Percentiles rank a stretch among this genome's conserved stretches.
These are phyloP conservation scores for Scaeva pyrastri DNA, from an alignment of 2,888 invertebrate species.

Conservation along the genomic window DNA sequence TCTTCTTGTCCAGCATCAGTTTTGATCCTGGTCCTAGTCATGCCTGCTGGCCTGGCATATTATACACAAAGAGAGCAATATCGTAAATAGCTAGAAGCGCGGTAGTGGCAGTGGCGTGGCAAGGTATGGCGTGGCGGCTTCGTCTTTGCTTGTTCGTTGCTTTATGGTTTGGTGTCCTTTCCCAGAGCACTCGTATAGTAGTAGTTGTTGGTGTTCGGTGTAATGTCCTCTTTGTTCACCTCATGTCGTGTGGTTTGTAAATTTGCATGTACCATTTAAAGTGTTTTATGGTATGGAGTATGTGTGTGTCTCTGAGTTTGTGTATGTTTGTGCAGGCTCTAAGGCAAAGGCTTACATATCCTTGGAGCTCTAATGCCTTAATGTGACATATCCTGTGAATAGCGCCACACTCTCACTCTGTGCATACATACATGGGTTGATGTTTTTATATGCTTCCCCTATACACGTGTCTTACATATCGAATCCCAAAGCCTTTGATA, in stretches of 20 bases:
- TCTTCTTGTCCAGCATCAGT: constrained; percentile 8
- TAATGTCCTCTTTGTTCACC: constrained; percentile 71
- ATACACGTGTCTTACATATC: constrained; percentile 36
- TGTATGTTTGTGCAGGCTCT: constrained; percentile 5
- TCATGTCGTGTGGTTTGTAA: constrained; percentile 70
- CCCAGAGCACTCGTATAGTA: too few relatives aligned
- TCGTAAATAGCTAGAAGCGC: constrained; percentile 61
- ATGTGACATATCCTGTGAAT: constrained; percentile 59
- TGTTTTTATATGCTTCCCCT: neutral
- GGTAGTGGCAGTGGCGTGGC: too few relatives aligned
- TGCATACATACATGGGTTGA: neutral
- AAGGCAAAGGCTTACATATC: constrained; percentile 19
- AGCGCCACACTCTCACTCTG: constrained; percentile 18
- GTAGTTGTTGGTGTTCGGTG: constrained; percentile 33
- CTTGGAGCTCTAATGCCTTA: constrained; percentile 55
- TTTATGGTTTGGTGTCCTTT: constrained; percentile 39
- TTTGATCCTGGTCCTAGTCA: too few relatives aligned
- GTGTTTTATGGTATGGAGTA: constrained; percentile 52
- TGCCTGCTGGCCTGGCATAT: neutral
- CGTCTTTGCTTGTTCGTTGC: constrained; percentile 49
- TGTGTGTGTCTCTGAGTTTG: neutral
- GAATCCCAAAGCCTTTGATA: constrained; percentile 48
- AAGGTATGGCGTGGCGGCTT: constrained; percentile 33
- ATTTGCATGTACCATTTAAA: constrained; percentile 70
- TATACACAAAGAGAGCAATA: constrained; percentile 27